Conservation (phyloP, 2,888 invertebrate genomes). For the Meiosimyza decipiens region DNA sequence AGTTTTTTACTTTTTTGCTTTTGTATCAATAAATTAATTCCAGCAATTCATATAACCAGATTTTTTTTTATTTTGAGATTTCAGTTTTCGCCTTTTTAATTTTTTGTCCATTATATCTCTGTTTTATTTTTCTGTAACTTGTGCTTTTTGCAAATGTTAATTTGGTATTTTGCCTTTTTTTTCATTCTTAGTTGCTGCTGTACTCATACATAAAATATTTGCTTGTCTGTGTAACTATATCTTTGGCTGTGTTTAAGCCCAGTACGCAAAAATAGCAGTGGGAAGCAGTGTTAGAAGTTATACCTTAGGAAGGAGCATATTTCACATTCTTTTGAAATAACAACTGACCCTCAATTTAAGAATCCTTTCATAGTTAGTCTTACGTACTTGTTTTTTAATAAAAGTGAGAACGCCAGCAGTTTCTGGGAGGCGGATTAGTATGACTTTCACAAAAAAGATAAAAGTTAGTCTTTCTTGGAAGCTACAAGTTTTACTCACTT, state of each 20-base stretch:
- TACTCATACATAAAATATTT: constrained; percentile 60
- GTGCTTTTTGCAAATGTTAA: not conserved
- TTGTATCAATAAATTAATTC: constrained; percentile 30
- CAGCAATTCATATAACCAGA: constrained; percentile 31
- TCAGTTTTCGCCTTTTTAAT: not conserved
- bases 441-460: no score
- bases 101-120: not conserved
- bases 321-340: no score
- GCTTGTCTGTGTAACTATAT: constrained; percentile 49
- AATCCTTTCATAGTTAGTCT: no score
- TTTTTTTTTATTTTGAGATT: not conserved
- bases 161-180: constrained; percentile 6
- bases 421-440: no score
- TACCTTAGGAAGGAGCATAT: no score
- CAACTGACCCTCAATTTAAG: no score
- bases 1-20: constrained; percentile 3
- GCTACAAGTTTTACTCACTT: no score
- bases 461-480: no score
- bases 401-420: no score
- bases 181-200: constrained; percentile 51
- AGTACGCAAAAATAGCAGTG: no score
- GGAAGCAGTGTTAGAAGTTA: no score
- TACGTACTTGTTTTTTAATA: no score
- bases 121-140: not conserved
- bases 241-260: constrained; percentile 16